Percentiles rank a stretch among this genome's conserved stretches.
Conservation (phyloP, 2,113 vertebrate genomes). For the Nerophis ophidion region DNA sequence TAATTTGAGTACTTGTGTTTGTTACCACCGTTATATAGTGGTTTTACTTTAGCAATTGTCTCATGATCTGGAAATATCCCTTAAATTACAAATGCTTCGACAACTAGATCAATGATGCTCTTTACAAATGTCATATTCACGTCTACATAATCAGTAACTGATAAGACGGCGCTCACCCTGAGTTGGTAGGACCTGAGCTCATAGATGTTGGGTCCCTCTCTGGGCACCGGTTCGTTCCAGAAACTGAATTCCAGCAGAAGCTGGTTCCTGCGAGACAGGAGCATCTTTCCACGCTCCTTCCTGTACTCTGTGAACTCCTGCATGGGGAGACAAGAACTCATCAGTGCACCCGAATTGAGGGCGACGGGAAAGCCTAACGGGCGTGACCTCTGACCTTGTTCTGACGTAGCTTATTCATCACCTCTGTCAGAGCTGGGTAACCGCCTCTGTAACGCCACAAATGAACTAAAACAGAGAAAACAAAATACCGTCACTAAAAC, state of each 20-base stretch:
- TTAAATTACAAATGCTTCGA: too few species aligned
- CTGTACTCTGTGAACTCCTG: slow-evolving; percentile 88
- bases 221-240: slow-evolving; percentile 90
- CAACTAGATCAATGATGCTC: too few species aligned
- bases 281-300: slow-evolving; percentile 87
- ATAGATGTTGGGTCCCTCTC: slow-evolving; percentile 89
- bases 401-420: slow-evolving; percentile 90
- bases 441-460: slow-evolving; percentile 94
- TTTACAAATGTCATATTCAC: too few species aligned
- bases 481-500: neutral
- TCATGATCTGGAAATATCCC: too few species aligned
- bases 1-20: too few species aligned
- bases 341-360: slow-evolving; percentile 3
- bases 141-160: neutral
- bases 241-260: slow-evolving; percentile 93
- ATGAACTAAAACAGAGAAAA: slow-evolving; percentile 77
- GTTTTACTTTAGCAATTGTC: too few species aligned
- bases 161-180: slow-evolving; percentile 70
- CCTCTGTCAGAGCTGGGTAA: slow-evolving; percentile 92
- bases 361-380: neutral
- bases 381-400: slow-evolving; percentile 74
- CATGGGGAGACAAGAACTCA: slow-evolving; percentile 6
- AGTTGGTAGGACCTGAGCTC: slow-evolving; percentile 92
- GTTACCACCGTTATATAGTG: too few species aligned
- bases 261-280: slow-evolving; percentile 89